A percentile compares a stretch with the other conserved stretches of the same genome.
Evolutionary conservation across 2,797 vertebrate genomes (phyloP).

Genomic region (Tarsius wallacei): DNA sequence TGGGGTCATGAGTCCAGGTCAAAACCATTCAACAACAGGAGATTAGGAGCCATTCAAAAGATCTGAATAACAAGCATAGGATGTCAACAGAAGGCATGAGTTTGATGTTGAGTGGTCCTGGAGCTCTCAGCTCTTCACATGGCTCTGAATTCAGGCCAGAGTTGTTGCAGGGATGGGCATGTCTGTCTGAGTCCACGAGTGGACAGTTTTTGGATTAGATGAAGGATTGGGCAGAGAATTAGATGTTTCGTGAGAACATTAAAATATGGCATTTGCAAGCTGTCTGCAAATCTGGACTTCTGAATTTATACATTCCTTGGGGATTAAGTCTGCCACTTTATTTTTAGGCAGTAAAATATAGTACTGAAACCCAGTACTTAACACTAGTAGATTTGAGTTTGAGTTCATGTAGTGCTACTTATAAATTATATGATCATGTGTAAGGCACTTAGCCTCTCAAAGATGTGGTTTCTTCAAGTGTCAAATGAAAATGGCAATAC

Average conservation of each 20-base stretch:
- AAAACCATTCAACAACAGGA: slow-evolving; percentile 13
- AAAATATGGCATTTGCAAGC: slow-evolving; percentile 48
- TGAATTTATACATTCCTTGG: not conserved
- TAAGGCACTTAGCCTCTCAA: not conserved
- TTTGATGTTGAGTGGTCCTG: not conserved
- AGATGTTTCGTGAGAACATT: not conserved
- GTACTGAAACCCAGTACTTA: not conserved
- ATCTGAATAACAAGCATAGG: slow-evolving; percentile 1
- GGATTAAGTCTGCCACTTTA: not conserved
- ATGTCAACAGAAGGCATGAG: not conserved
- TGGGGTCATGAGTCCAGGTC: slow-evolving; percentile 49
- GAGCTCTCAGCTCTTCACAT: not conserved
- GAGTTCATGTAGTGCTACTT: not conserved
- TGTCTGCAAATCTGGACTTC: slow-evolving; percentile 23
- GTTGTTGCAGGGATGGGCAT: not conserved
- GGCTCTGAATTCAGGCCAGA: not conserved
- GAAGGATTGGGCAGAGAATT: not conserved
- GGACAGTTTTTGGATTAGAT: not conserved
- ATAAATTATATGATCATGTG: not conserved
- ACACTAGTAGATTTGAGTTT: not conserved
- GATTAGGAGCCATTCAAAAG: slow-evolving; percentile 44
- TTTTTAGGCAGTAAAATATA: not conserved
- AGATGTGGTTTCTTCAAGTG: not conserved
- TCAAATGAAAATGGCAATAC: not conserved
- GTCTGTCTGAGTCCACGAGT: not conserved